Evolutionary conservation across 2,888 invertebrate species (phyloP).

Genomic region (Cephus nigrinus): DNA sequence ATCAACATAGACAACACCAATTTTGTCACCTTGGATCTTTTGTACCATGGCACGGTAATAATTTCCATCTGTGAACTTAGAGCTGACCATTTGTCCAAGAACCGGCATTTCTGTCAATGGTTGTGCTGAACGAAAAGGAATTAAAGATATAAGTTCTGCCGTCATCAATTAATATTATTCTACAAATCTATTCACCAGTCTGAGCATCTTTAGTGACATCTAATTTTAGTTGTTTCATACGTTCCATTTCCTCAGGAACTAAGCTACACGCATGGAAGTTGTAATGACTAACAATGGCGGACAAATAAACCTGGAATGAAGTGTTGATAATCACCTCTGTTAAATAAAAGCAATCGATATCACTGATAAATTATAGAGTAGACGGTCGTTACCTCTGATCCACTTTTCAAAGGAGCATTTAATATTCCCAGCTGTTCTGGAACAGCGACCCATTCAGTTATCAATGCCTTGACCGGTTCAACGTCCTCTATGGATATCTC

Average conservation of each 20-base stretch:
- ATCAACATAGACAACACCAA: slow-evolving; percentile 53
- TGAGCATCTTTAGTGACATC: slow-evolving; percentile 46
- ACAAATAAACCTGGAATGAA: slow-evolving; percentile 44
- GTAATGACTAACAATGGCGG: slow-evolving; percentile 38
- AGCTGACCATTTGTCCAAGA: slow-evolving; percentile 51
- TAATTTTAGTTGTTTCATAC: slow-evolving; percentile 43
- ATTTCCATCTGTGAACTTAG: slow-evolving; percentile 50
- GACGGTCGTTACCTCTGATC: slow-evolving; percentile 38
- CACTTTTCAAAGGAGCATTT: slow-evolving; percentile 39
- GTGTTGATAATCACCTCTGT: slow-evolving; percentile 15
- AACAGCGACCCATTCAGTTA: slow-evolving; percentile 44
- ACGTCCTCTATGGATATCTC: slow-evolving; percentile 6
- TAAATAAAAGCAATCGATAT: background rate
- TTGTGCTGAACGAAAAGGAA: slow-evolving; percentile 35
- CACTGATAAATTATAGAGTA: background rate
- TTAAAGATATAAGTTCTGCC: background rate
- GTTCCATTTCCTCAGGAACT: slow-evolving; percentile 37
- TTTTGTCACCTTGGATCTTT: slow-evolving; percentile 28
- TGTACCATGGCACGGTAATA: slow-evolving; percentile 58
- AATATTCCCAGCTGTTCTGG: slow-evolving; percentile 44
- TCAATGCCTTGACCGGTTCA: slow-evolving; percentile 17
- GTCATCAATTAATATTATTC: background rate
- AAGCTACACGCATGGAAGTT: slow-evolving; percentile 44
- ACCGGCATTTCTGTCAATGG: slow-evolving; percentile 39
- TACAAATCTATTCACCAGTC: slow-evolving; percentile 33